phyloP scores from a whole-genome alignment of 2,797 vertebrate species.

The Alcedo atthis region DNA sequence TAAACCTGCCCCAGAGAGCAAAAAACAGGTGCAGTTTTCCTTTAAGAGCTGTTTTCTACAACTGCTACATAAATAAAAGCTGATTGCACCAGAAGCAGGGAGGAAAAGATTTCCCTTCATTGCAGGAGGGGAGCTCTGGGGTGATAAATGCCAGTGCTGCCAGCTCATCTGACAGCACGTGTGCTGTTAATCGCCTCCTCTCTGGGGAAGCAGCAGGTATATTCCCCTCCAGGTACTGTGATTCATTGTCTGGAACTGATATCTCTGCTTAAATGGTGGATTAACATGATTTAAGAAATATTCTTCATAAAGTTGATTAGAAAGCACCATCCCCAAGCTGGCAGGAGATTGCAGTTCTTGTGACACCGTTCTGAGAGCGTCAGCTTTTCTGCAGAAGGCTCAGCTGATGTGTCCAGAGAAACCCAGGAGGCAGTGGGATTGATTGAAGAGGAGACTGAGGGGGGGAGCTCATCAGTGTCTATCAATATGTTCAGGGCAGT shows the following conservation, averaged over 20 bases:
- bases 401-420: constrained; percentile 30
- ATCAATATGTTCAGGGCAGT: no score
- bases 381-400: constrained; percentile 49
- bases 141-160: constrained; percentile 53
- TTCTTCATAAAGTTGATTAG: constrained; percentile 65
- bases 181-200: constrained; percentile 49
- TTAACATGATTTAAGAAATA: constrained; percentile 71
- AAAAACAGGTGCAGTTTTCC: constrained; percentile 47
- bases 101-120: constrained; percentile 45
- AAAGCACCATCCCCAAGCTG: constrained; percentile 50
- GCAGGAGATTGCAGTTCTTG: constrained; percentile 59
- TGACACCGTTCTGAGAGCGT: constrained; percentile 37
- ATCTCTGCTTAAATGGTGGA: constrained; percentile 46
- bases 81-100: constrained; percentile 46
- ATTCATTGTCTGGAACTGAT: constrained; percentile 69
- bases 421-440: neutral
- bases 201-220: constrained; percentile 53
- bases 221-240: constrained; percentile 63
- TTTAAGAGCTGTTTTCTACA: constrained; percentile 51
- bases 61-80: constrained; percentile 68
- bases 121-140: constrained; percentile 32
- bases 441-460: neutral
- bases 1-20: constrained; percentile 26
- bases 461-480: no score
- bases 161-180: constrained; percentile 48